A percentile compares a stretch with the other conserved stretches of the same genome.
These are phyloP conservation scores for Cephonodes hylas DNA, from an alignment of 2,888 invertebrate species.

Conservation along the genomic window DNA sequence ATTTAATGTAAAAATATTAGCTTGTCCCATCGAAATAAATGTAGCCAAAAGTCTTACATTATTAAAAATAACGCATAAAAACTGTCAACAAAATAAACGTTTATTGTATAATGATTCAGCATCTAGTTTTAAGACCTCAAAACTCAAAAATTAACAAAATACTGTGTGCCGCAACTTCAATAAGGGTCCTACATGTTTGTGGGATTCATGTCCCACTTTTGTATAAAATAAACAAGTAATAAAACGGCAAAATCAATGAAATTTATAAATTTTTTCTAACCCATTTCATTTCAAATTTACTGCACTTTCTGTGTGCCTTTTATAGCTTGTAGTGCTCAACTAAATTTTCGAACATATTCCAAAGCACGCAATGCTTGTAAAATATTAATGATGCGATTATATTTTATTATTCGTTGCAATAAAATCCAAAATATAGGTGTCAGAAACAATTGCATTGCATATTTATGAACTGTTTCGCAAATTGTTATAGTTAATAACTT, in stretches of 20 bases:
- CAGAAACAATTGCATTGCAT: not conserved
- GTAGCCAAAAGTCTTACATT: too few relatives aligned
- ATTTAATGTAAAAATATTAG: too few relatives aligned
- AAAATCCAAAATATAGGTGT: not conserved
- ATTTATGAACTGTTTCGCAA: constrained; percentile 1
- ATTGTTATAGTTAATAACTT: not conserved
- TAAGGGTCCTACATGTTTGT: too few relatives aligned
- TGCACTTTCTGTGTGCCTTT: not conserved
- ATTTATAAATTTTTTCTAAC: not conserved
- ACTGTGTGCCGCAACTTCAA: too few relatives aligned
- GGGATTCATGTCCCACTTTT: not conserved
- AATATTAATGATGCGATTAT: not conserved
- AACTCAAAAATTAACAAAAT: too few relatives aligned
- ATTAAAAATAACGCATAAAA: too few relatives aligned
- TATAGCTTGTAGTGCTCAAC: not conserved
- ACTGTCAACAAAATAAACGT: too few relatives aligned
- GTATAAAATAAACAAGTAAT: not conserved
- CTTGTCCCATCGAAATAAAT: too few relatives aligned
- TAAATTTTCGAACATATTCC: not conserved
- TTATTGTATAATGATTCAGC: too few relatives aligned
- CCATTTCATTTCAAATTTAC: not conserved
- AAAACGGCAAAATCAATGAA: not conserved
- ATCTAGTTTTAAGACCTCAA: too few relatives aligned
- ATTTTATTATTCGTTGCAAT: not conserved
- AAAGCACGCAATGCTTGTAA: not conserved